Percentiles rank a stretch among this genome's conserved stretches.
phyloP scores from a whole-genome alignment of 2,888 invertebrate species.

The Phaedon cochleariae region DNA sequence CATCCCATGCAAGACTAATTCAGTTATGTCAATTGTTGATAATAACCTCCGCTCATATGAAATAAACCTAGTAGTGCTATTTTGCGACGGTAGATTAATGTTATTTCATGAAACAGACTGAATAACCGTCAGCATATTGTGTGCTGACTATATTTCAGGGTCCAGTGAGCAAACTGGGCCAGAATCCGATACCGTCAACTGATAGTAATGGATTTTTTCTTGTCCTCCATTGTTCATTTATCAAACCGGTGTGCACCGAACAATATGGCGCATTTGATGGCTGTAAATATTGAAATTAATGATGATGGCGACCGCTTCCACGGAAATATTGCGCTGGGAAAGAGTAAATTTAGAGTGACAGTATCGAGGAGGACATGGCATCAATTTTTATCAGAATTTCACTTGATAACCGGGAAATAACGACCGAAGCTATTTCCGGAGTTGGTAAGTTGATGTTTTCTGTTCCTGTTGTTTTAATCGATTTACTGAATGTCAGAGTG shows the following conservation, averaged over 20 bases:
- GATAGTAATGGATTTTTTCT: slow-evolving; percentile 29
- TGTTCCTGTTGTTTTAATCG: not conserved
- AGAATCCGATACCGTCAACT: not conserved
- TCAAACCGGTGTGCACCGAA: slow-evolving; percentile 26
- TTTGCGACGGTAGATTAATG: too few relatives aligned
- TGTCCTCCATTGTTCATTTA: slow-evolving; percentile 31
- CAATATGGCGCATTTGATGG: slow-evolving; percentile 31
- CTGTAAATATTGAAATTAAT: slow-evolving; percentile 40
- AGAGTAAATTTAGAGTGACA: not conserved
- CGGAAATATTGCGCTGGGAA: not conserved
- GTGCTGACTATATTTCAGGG: not conserved
- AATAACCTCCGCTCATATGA: not conserved
- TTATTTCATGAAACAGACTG: too few relatives aligned
- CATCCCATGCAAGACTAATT: too few relatives aligned
- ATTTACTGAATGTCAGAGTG: not conserved
- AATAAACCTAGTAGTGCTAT: not conserved
- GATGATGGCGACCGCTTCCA: slow-evolving; percentile 26
- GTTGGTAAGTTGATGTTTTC: too few relatives aligned
- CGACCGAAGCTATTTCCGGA: too few relatives aligned
- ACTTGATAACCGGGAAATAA: not conserved
- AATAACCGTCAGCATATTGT: not conserved
- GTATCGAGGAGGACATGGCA: not conserved
- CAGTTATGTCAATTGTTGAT: too few relatives aligned
- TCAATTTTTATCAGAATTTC: not conserved
- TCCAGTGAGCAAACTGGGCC: slow-evolving; percentile 1